Base-by-base conservation (phyloP, 1,140 invertebrate genomes). In the Schlechtendalia chinensis region DNA sequence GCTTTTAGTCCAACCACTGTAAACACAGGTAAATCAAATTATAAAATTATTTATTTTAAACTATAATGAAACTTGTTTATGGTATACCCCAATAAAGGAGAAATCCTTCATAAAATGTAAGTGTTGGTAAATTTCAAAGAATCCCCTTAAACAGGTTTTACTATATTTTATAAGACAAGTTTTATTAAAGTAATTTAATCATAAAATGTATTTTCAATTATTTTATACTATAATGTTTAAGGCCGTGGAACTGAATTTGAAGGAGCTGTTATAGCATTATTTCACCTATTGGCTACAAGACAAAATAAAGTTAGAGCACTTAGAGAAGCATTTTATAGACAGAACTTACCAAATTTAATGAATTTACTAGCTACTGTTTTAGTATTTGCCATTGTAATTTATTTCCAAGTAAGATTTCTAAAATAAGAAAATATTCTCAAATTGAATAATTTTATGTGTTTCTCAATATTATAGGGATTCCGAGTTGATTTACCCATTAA, bases 321-420 rank as follows among this genome's bases (percentile, higher is more conserved):
- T 0, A 89, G 98, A 53, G 98, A 99, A 88, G 98, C 98, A 77
- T 99, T 99, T 90, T 99, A 99, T 88, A 90, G 98, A 81, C 97
- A 99, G 86, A 99, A 99, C 87, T 89, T 99, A 84, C 98, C 98
- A 80, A 99, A 99, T 87, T 88, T 99, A 83, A 99, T 99, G 96
- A 99, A 99, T 87, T 89, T 99, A 22, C 87, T 99, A 83, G 97
- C 98, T 32, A 99, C 98, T 8, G 91, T 99, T 69, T 89, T 99
- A 82, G 97, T 99, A 61, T 99, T 99, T 89, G 98, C 96, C 77
- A 96, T 99, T 83, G 98, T 99, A 61, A 99, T 99, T 89, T 99
- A 99, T 91, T 99, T 99, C 94, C 97, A 98, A 90, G 93, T 95
- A 88, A 86, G 84, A 82, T 74, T n/a, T 59, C 24, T 11, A 22